Conservation (phyloP, 2,888 invertebrate species). For the Anoncus sp. region DNA sequence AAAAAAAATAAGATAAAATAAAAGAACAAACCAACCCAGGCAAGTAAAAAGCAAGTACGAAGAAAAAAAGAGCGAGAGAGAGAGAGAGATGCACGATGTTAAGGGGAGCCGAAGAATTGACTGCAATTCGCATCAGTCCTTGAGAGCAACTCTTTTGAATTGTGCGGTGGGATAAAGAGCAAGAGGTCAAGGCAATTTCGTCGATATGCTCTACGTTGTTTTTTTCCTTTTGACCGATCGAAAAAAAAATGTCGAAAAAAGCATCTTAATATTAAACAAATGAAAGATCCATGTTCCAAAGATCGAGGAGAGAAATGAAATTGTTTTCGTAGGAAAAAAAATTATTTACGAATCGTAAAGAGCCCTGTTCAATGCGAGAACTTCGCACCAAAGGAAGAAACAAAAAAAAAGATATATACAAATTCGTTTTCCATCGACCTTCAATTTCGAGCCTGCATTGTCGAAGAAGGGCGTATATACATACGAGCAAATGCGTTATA, state of each 20-base stretch:
- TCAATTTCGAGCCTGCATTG: background rate
- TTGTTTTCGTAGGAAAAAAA: too few relatives aligned
- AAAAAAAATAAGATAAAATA: conserved; percentile 65
- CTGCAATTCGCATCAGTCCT: conserved; percentile 57
- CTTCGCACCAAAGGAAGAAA: background rate
- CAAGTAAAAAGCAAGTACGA: conserved; percentile 52
- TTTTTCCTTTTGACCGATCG: background rate
- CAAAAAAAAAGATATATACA: background rate
- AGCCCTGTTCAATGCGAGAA: background rate
- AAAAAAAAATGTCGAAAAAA: too few relatives aligned
- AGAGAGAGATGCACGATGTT: conserved; percentile 67
- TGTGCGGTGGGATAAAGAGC: conserved; percentile 34
- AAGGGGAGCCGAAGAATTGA: conserved; percentile 61
- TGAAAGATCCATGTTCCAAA: too few relatives aligned
- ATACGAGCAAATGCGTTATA: conserved; percentile 46
- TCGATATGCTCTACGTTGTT: conserved; percentile 17
- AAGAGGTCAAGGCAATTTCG: conserved; percentile 51
- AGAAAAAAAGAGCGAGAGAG: conserved; percentile 59
- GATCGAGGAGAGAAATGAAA: too few relatives aligned
- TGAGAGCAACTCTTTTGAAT: conserved; percentile 53
- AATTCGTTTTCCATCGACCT: background rate
- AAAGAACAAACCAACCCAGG: conserved; percentile 55
- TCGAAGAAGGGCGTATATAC: conserved; percentile 17
- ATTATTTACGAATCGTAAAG: too few relatives aligned
- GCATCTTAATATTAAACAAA: too few relatives aligned